Percentiles rank a stretch among this genome's conserved stretches.
Conservation (phyloP, 2,797 vertebrate genomes). For the Aselliscus stoliczkanus region DNA sequence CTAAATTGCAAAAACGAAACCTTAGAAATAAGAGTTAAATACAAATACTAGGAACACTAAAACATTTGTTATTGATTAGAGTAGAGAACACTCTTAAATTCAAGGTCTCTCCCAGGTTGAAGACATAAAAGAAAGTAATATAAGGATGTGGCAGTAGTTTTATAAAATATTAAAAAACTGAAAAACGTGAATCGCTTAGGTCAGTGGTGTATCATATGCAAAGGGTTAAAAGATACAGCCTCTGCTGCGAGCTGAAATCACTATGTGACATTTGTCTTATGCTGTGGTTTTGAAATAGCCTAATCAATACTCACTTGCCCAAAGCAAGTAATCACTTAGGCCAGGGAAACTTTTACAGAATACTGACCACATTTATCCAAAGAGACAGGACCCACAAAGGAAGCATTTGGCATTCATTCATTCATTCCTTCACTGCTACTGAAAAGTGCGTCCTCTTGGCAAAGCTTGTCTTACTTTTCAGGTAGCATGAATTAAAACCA, state of each 20-base stretch:
- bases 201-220: not conserved
- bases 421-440: not conserved
- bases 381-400: not conserved
- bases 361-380: not conserved
- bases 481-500: conserved; percentile 38
- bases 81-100: conserved; percentile 17
- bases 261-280: not conserved
- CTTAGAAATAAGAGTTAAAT: conserved; percentile 29
- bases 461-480: conserved; percentile 39
- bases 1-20: not conserved
- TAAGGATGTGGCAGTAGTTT: conserved; percentile 19
- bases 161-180: conserved; percentile 37
- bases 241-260: not conserved
- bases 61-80: not conserved
- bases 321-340: not conserved
- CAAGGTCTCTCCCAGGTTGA: conserved; percentile 1
- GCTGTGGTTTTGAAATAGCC: conserved; percentile 17
- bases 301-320: not conserved
- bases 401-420: not conserved
- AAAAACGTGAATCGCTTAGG: not conserved
- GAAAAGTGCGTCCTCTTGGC: conserved; percentile 21
- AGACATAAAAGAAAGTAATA: not conserved
- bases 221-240: not conserved
- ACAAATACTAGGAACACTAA: conserved; percentile 1
- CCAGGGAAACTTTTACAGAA: not conserved